These are phyloP conservation scores for Rhinophrynus dorsalis DNA, from an alignment of 2,797 vertebrate species.

Conservation along the genomic window DNA sequence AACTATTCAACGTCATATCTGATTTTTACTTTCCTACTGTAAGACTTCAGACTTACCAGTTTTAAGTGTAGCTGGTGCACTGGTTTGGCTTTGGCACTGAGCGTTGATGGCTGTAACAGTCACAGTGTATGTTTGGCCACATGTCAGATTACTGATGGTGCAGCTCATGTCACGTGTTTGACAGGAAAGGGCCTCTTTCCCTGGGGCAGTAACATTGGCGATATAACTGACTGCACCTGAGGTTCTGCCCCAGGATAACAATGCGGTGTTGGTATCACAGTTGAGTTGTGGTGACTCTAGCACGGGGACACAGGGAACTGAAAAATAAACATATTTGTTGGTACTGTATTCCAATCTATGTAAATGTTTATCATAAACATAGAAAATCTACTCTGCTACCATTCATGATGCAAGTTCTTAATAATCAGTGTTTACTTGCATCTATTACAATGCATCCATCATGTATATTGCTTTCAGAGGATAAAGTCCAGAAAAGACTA, in stretches of 20 bases:
- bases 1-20: too few relatives aligned
- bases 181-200: conserved; percentile 64
- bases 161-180: conserved; percentile 56
- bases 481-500: too few relatives aligned
- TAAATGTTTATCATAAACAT: too few relatives aligned
- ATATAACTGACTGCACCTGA: conserved; percentile 61
- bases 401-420: too few relatives aligned
- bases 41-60: conserved; percentile 60
- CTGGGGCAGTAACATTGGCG: conserved; percentile 59
- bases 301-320: background rate
- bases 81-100: background rate
- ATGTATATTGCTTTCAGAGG: too few relatives aligned
- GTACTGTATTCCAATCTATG: too few relatives aligned
- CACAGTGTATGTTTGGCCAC: conserved; percentile 67
- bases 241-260: background rate
- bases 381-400: too few relatives aligned
- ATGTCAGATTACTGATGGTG: conserved; percentile 62
- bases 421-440: too few relatives aligned
- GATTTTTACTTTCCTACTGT: too few relatives aligned
- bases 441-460: too few relatives aligned
- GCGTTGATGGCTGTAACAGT: conserved; percentile 57
- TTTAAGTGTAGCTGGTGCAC: conserved; percentile 25
- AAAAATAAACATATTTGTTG: too few relatives aligned
- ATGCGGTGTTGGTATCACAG: background rate
- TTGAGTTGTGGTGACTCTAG: background rate